Evolutionary conservation across 2,888 invertebrate genomes (phyloP).

Genomic region (Ferrisia virgata): DNA sequence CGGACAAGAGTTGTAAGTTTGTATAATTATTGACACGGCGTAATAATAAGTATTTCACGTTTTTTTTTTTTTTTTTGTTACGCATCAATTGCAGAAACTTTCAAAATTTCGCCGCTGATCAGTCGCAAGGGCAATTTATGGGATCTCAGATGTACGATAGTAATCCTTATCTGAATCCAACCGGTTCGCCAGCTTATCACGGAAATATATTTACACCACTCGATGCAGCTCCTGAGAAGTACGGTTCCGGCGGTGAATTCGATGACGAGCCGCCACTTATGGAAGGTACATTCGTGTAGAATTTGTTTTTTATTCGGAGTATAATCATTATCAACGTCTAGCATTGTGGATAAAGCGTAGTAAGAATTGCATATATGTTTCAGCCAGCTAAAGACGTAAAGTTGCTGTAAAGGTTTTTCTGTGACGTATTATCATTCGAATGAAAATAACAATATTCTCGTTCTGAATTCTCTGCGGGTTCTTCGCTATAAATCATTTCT

Average conservation of each 20-base stretch:
- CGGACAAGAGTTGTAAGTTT: background rate
- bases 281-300: background rate
- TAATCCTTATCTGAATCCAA: constrained; percentile 37
- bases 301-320: background rate
- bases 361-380: background rate
- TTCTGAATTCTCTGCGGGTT: background rate
- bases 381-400: background rate
- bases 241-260: constrained; percentile 16
- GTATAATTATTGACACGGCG: no score
- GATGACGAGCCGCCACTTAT: constrained; percentile 36
- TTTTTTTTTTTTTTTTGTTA: no score
- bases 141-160: constrained; percentile 15
- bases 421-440: background rate
- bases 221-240: background rate
- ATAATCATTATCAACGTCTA: background rate
- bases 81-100: constrained; percentile 2
- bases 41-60: no score
- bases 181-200: background rate
- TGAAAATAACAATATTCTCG: background rate
- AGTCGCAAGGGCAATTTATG: background rate
- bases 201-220: constrained; percentile 34
- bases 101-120: background rate
- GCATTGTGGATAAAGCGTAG: background rate
- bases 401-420: background rate
- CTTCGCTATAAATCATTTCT: background rate